Base-by-base conservation (phyloP, 2,113 vertebrate species). In the Lanius collurio region DNA sequence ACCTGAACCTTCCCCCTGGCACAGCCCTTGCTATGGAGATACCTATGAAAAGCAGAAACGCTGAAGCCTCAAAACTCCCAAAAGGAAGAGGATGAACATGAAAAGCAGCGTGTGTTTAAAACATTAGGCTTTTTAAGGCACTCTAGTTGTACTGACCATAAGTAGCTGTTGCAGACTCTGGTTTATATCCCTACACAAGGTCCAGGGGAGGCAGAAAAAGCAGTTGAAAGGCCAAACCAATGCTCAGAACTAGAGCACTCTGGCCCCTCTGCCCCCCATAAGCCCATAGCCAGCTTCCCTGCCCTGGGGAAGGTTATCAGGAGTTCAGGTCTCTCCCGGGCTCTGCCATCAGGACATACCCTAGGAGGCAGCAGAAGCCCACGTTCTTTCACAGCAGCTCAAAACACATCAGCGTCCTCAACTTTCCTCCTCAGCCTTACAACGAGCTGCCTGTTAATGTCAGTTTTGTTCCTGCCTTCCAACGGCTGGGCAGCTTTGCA, bases 281-380 rank as follows among this genome's bases (percentile, higher is more conserved):
- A 64, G 10, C 7, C 11, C 17, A 2, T 1, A 53, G 62, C 22
- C 41, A 75, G 44, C 57, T 76, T 53, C 35, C 13, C 35, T 47
- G 52, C 19, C 30, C 44, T 11, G 30, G 23, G 15, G 46, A 57
- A n/a, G 31, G 39, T 30, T 27, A 42, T 13, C 12, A 10, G 20
- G 18, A 84, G 46, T 16, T n/a, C 76, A 41, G 73, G 19, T 67
- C 26, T 23, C 63, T 71, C 24, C 68, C 6, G 6, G 22, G 55
- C 59, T 93, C 64, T 83, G 80, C 76, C 68, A 18, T 67, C 64
- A 70, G 60, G 89, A 83, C 84, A 46, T 89, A 89, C 93, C 93
- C 89, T 97, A 96, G 94, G 92, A 96, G 88, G 93, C 92, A 96
- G 95, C 94, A 97, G 86, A 75, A 93, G 88, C 56, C 50, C 90